Percentiles rank a stretch among this genome's conserved stretches.
phyloP scores from a whole-genome alignment of 1,140 invertebrate genomes.

The Himalopsyche phryganea region DNA sequence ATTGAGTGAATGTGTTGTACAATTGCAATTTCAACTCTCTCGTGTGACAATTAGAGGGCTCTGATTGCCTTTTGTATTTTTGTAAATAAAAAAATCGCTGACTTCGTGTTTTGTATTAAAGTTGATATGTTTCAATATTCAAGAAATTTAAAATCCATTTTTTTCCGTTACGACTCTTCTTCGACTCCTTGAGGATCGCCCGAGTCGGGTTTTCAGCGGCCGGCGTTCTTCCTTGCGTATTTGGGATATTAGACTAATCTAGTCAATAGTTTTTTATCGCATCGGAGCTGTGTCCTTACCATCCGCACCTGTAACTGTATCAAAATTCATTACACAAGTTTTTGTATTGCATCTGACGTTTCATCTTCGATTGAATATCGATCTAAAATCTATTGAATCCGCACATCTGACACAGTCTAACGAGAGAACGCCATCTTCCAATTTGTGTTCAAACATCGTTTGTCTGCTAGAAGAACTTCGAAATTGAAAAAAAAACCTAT shows the following conservation, averaged over 20 bases:
- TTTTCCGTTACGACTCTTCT: no score
- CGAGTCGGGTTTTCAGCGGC: no score
- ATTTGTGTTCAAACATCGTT: no score
- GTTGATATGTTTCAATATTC: neutral
- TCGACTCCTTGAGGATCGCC: no score
- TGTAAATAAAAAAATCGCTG: constrained; percentile 34
- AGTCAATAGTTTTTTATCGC: constrained; percentile 31
- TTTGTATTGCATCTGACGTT: neutral
- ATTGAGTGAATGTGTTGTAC: constrained; percentile 22
- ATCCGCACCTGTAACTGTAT: constrained; percentile 18
- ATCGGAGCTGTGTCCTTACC: constrained; percentile 24
- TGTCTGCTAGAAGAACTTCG: no score
- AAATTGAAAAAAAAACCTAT: no score
- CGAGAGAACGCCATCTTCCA: no score
- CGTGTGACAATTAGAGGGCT: constrained; percentile 27
- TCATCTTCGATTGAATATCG: no score
- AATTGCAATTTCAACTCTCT: constrained; percentile 14
- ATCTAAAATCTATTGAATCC: no score
- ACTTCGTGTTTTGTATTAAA: constrained; percentile 32
- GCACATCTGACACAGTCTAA: no score
- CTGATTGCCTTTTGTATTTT: constrained; percentile 34
- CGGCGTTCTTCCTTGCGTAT: constrained; percentile 18
- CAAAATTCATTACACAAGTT: constrained; percentile 3
- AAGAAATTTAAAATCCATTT: no score
- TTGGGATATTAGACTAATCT: constrained; percentile 31